Conservation (phyloP, 2,888 invertebrate genomes). For the Allophyes oxyacanthae region DNA sequence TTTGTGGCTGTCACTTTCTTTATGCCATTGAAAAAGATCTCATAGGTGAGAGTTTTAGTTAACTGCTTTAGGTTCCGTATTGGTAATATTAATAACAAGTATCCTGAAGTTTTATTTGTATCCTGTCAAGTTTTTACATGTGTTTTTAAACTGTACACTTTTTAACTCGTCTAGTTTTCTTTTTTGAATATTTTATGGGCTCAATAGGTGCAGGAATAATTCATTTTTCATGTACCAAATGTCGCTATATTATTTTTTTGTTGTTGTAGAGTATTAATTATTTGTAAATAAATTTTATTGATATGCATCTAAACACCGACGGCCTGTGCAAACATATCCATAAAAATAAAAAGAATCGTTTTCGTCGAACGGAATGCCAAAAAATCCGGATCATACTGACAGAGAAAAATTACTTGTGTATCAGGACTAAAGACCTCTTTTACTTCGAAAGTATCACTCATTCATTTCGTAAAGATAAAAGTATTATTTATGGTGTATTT, state of each 20-base stretch:
- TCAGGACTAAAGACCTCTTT: neutral
- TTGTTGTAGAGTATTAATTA: too few relatives aligned
- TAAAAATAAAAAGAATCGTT: neutral
- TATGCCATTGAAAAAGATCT: constrained; percentile 24
- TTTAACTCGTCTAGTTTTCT: neutral
- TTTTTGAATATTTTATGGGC: too few relatives aligned
- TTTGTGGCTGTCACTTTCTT: constrained; percentile 43
- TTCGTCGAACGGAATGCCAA: constrained; percentile 4
- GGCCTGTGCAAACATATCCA: neutral
- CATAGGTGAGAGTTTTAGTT: constrained; percentile 19
- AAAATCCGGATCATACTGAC: constrained; percentile 13
- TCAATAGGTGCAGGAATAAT: too few relatives aligned
- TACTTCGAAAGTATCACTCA: neutral
- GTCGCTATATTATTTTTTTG: too few relatives aligned
- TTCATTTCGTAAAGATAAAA: neutral
- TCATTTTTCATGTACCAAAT: too few relatives aligned
- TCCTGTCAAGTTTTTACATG: neutral
- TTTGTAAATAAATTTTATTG: too few relatives aligned
- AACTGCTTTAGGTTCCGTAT: constrained; percentile 17
- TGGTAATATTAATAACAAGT: constrained; percentile 1
- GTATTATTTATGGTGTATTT: constrained; percentile 22
- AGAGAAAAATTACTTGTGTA: neutral
- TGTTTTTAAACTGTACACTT: neutral
- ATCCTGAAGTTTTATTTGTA: neutral
- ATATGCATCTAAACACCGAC: too few relatives aligned